These are phyloP conservation scores for Drosophila nr. perissopoda DNA, from an alignment of 2,888 invertebrate species.

Conservation along the genomic window DNA sequence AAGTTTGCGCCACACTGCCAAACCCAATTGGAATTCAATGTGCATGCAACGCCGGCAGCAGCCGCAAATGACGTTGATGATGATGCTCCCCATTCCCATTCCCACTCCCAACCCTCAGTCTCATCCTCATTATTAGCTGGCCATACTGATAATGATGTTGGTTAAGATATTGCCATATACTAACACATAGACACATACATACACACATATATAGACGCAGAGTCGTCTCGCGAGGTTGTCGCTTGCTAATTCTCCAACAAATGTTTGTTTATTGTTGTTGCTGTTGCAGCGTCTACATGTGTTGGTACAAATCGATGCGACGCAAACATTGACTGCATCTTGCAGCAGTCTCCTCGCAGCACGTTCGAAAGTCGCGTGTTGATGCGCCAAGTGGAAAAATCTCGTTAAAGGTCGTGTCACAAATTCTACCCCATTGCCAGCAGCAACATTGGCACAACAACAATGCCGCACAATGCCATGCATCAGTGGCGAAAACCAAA, in stretches of 20 bases:
- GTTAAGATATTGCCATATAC: conserved; percentile 51
- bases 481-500: conserved; percentile 44
- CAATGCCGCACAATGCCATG: conserved; percentile 56
- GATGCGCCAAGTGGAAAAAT: conserved; percentile 75
- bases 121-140: conserved; percentile 50
- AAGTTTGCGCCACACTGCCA: conserved; percentile 78
- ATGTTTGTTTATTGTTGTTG: conserved; percentile 64
- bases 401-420: conserved; percentile 78
- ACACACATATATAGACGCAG: conserved; percentile 14
- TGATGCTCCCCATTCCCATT: conserved; percentile 53
- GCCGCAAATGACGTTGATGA: conserved; percentile 72
- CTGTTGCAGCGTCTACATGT: conserved; percentile 64
- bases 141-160: conserved; percentile 65
- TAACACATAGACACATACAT: conserved; percentile 12
- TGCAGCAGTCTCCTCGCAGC: conserved; percentile 42
- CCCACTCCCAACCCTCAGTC: conserved; percentile 5
- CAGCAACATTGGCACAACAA: conserved; percentile 20
- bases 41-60: conserved; percentile 66
- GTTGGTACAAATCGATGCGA: conserved; percentile 78
- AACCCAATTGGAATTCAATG: conserved; percentile 79
- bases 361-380: conserved; percentile 69
- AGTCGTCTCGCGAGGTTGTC: conserved; percentile 48
- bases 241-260: conserved; percentile 75
- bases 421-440: conserved; percentile 51
- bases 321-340: conserved; percentile 48